These are phyloP conservation scores for Proteles cristata DNA, from an alignment of 2,113 vertebrate genomes.

Conservation along the genomic window DNA sequence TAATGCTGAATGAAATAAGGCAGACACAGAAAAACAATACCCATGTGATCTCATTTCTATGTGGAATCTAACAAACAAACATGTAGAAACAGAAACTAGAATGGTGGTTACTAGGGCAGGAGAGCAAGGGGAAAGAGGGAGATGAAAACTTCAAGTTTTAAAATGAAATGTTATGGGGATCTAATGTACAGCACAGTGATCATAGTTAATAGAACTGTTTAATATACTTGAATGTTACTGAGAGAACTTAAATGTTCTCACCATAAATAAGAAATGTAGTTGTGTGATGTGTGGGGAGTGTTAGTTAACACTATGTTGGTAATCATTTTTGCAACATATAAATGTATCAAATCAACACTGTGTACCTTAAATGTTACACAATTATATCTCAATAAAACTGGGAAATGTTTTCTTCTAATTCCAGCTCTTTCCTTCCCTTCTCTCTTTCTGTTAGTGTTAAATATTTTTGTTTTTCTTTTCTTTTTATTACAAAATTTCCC, in stretches of 20 bases:
- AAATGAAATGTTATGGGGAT: not conserved
- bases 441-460: not conserved
- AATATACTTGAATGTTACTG: not conserved
- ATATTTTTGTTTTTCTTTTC: not conserved
- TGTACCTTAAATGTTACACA: not conserved
- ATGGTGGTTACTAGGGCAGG: not conserved
- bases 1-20: not conserved
- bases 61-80: not conserved
- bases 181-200: not conserved
- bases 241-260: not conserved
- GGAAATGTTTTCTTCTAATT: not conserved
- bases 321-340: not conserved
- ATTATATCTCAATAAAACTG: not conserved
- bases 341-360: not conserved
- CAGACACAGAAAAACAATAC: not conserved
- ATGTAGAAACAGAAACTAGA: not conserved
- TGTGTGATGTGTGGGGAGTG: not conserved
- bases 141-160: not conserved
- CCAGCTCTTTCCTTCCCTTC: not conserved
- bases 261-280: not conserved
- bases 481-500: slow-evolving; percentile 16
- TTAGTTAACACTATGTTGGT: not conserved
- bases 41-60: not conserved
- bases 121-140: not conserved
- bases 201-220: not conserved